A percentile compares a stretch with the other conserved stretches of the same genome.
These are phyloP conservation scores for Caenorhabditis uteleia DNA, from an alignment of 2,888 invertebrate species.

Conservation along the genomic window DNA sequence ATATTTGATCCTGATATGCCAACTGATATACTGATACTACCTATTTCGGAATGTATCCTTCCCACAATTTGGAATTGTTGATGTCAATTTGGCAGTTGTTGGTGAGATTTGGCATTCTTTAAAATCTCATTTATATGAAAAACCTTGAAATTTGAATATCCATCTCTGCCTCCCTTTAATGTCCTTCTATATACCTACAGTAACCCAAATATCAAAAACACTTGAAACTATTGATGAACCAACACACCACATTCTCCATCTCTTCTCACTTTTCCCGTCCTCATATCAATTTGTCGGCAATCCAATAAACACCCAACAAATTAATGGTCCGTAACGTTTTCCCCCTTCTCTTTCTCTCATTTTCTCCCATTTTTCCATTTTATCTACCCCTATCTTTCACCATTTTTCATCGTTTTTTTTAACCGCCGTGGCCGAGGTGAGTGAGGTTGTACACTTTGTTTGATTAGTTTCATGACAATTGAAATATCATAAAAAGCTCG, in stretches of 20 bases:
- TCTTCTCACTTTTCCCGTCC: not conserved
- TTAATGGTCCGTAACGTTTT: constrained; percentile 2
- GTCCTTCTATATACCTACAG: too few species aligned
- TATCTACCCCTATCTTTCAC: constrained; percentile 4
- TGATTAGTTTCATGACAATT: too few species aligned
- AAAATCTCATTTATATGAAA: too few species aligned
- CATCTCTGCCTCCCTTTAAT: too few species aligned
- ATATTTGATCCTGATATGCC: not conserved
- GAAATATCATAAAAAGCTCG: too few species aligned
- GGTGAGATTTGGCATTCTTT: constrained; percentile 26
- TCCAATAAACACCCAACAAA: not conserved
- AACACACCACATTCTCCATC: constrained; percentile 2
- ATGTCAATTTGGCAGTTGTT: constrained; percentile 15
- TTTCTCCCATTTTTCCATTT: constrained; percentile 9
- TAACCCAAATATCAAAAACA: too few species aligned
- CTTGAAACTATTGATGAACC: too few species aligned
- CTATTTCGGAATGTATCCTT: constrained; percentile 22
- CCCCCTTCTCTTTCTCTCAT: constrained; percentile 9
- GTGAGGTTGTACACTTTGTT: too few species aligned
- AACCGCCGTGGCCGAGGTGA: too few species aligned
- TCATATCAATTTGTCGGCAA: not conserved
- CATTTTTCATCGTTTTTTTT: constrained; percentile 2
- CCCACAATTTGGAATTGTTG: constrained; percentile 4
- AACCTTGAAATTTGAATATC: too few species aligned
- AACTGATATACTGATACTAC: not conserved